Percentiles rank a stretch among this genome's conserved stretches.
phyloP scores from a whole-genome alignment of 2,797 vertebrate species.

The Lutra lutra region DNA sequence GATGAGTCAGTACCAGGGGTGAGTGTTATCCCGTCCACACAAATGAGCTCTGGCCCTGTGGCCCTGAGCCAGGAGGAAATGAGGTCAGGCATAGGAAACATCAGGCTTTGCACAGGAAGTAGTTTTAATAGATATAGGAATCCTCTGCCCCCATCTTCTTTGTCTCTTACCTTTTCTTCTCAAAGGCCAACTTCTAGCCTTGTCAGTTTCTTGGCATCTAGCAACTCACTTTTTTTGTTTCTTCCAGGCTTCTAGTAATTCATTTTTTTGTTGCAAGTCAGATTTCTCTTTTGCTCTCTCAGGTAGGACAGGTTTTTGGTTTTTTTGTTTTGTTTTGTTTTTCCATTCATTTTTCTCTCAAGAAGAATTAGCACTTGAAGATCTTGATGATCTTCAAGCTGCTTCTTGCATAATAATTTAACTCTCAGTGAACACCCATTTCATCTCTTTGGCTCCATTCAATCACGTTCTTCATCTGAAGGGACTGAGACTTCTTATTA shows the following conservation, averaged over 20 bases:
- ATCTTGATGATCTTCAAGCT: background rate
- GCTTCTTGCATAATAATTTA: conserved; percentile 5
- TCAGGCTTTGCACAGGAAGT: background rate
- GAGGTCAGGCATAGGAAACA: background rate
- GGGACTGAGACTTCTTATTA: conserved; percentile 34
- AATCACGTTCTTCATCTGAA: background rate
- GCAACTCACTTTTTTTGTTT: background rate
- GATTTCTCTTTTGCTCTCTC: background rate
- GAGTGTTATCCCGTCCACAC: background rate
- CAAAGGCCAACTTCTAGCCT: background rate
- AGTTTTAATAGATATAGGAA: background rate
- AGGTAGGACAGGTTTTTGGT: background rate
- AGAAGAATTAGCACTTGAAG: conserved; percentile 20
- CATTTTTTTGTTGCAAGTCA: background rate
- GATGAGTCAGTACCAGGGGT: background rate
- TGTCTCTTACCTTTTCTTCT: background rate
- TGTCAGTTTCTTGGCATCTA: background rate
- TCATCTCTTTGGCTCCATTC: background rate
- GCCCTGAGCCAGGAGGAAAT: background rate
- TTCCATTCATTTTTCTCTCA: conserved; percentile 11
- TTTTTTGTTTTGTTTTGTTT: background rate
- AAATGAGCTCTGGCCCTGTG: background rate
- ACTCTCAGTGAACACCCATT: background rate
- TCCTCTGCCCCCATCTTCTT: background rate
- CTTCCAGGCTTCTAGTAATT: background rate